These are phyloP conservation scores for Agrypnus murinus DNA, from an alignment of 2,888 invertebrate species.

Conservation along the genomic window DNA sequence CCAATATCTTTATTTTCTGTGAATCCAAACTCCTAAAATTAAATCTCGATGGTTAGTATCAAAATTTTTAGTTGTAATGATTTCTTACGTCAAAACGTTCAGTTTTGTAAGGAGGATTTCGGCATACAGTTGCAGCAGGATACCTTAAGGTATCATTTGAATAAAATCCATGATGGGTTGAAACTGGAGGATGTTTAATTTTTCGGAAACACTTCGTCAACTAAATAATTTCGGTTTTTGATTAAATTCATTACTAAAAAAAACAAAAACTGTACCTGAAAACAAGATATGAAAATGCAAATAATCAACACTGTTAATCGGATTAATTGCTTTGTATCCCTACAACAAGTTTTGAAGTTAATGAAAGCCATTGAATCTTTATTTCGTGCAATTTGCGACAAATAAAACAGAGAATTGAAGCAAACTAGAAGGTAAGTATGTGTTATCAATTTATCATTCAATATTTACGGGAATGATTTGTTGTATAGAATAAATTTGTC, in stretches of 20 bases:
- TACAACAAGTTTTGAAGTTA: conserved; percentile 67
- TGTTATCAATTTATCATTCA: conserved; percentile 22
- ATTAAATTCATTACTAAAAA: no score
- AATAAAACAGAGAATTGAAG: background rate
- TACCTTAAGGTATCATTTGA: conserved; percentile 80
- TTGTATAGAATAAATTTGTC: conserved; percentile 29
- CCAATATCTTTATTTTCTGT: conserved; percentile 70
- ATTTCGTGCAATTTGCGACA: background rate
- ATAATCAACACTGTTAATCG: conserved; percentile 74
- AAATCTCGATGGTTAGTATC: conserved; percentile 25
- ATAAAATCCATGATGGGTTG: conserved; percentile 80
- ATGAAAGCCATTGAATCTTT: conserved; percentile 16
- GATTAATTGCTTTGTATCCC: conserved; percentile 74
- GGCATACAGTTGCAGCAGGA: conserved; percentile 81
- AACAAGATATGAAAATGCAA: conserved; percentile 75
- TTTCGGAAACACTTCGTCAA: conserved; percentile 77
- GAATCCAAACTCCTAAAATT: conserved; percentile 73
- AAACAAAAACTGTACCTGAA: no score
- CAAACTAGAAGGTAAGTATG: background rate
- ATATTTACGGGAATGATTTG: conserved; percentile 26
- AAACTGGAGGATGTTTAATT: conserved; percentile 77
- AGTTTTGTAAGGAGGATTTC: conserved; percentile 78
- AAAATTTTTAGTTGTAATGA: no score
- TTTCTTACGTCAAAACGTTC: conserved; percentile 74
- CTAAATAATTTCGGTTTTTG: conserved; percentile 69